A percentile compares a stretch with the other conserved stretches of the same genome.
These are phyloP conservation scores for Sussaba pulchella DNA, from an alignment of 2,888 invertebrate species.

Conservation along the genomic window DNA sequence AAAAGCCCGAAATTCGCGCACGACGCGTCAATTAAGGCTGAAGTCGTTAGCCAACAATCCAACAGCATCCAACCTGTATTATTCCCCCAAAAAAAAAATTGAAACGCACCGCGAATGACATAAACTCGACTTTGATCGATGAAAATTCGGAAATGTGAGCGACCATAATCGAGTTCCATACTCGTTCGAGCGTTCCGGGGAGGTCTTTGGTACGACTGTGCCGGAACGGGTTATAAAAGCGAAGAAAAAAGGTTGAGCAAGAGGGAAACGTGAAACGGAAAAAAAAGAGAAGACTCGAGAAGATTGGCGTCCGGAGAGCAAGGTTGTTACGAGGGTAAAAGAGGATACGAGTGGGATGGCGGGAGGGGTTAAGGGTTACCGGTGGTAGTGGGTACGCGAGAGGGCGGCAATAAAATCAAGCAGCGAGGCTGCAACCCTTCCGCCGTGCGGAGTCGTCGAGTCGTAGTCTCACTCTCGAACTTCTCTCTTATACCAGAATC, in stretches of 20 bases:
- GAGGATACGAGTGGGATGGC: slow-evolving; percentile 73
- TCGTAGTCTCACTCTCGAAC: slow-evolving; percentile 76
- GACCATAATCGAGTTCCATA: background rate
- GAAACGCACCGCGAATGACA: too few relatives aligned
- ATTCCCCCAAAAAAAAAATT: too few relatives aligned
- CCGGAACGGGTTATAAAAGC: background rate
- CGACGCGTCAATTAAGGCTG: too few relatives aligned
- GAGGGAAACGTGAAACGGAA: slow-evolving; percentile 58
- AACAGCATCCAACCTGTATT: too few relatives aligned
- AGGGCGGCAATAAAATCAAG: slow-evolving; percentile 81
- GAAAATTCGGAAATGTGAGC: background rate
- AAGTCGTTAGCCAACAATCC: too few relatives aligned
- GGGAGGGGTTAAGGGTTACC: slow-evolving; percentile 48
- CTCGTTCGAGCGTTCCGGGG: too few relatives aligned
- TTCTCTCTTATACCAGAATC: slow-evolving; percentile 31
- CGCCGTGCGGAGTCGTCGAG: slow-evolving; percentile 75
- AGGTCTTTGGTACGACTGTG: background rate
- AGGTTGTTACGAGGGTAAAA: slow-evolving; percentile 68
- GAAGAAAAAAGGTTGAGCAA: background rate
- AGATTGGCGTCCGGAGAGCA: slow-evolving; percentile 45
- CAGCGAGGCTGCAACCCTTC: slow-evolving; percentile 80
- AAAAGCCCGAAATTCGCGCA: background rate
- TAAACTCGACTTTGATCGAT: too few relatives aligned
- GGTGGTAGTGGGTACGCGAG: slow-evolving; percentile 61
- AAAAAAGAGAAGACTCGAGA: slow-evolving; percentile 65